Base-by-base conservation (phyloP, 2,797 vertebrate genomes). In the Molossus alvarezi region DNA sequence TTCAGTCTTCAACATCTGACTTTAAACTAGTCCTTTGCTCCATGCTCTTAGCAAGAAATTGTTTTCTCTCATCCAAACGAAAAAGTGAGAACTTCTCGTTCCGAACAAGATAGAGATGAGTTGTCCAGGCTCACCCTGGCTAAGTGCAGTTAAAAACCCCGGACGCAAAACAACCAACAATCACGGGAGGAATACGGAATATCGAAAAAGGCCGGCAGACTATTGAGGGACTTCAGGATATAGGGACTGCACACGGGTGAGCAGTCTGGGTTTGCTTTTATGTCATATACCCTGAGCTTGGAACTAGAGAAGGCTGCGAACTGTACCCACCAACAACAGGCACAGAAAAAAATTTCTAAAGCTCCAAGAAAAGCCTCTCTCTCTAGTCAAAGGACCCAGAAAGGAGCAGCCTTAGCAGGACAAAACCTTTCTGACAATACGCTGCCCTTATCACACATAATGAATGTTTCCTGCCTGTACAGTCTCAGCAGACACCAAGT, bases 1-100 rank as follows among this genome's bases (percentile, higher is more conserved):
- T 75, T 87, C 75, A 23, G 71, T 75, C 55, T 83, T 89, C 41
- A n/a, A n/a, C 53, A 23, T 91, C 27, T 93, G 58, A 51, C 65
- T 93, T 92, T 58, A 58, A 93, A 55, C 12, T 60, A 76, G 23
- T 48, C 6, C 23, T 15, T 37, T 37, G 37, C 29, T 11, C 17
- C 20, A n/a, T 37, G 37, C 33, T 18, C 14, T 67, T 72, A 88
- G 18, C 48, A 93, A 71, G 57, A 64, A 64, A 9, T 64, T 84
- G 33, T 81, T 93, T 88, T 80, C 33, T 75, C 9, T 57, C 7
- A 90, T 29, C 48, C 51, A 57, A 41, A 88, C 88, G 25, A 93
- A 82, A 90, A 93, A 87, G 29, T 13, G 53, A 85, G 21, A 15
- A 41, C 48, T 79, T 94, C 18, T 57, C 65, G 2, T 81, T 88